Evolutionary conservation across 1,140 invertebrate genomes (phyloP), one percentile per base, ranked within the genome.

Genomic region (Wasmannia auropunctata): DNA sequence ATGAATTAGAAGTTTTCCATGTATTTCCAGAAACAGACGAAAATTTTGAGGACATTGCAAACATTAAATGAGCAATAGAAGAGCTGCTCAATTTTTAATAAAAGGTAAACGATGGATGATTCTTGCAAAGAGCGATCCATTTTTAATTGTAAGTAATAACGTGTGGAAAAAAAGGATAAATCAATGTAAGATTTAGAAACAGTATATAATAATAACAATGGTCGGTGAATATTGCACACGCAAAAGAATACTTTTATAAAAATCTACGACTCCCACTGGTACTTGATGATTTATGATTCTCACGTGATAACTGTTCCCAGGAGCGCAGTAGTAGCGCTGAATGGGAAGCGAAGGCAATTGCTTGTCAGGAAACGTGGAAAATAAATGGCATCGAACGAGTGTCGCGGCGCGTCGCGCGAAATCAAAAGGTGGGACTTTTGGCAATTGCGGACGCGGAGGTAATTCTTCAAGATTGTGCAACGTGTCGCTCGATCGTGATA

Each of bases 391-490:
- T 43, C 46, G 34, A 54, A 28, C 49, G 37, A 81, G 49, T 72
- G 79, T 81, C 65, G 37, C 34, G 34, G 43, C 25, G 65, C 34
- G 34, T 56, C 25, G 65, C 14, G 79, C 37, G 49, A 81, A 81
- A 81, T 81, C 79, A 70, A 81, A 81, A 81, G 79, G 49, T 43
- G n/a, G 65, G 37, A 81, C 65, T 81, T 81, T 81, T 31, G 49
- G 65, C 79, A 72, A 81, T 81, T 72, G 79, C 40, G 65, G 79
- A 81, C 63, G 43, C 63, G 22, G 8, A 31, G 79, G 65, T 72
- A 25, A 81, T 81, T 56, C 79, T 43, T 81, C 65, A 81, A 65
- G 76, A 79, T 14, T 28, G 58, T 11, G 28, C 75, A 31, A 34
- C 14, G 19, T 56, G 37, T 81, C 65, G 37, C 6, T 16, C 51